A percentile compares a stretch with the other conserved stretches of the same genome.
phyloP scores from a whole-genome alignment of 2,888 invertebrate species.

The Cerastis rubricosa region DNA sequence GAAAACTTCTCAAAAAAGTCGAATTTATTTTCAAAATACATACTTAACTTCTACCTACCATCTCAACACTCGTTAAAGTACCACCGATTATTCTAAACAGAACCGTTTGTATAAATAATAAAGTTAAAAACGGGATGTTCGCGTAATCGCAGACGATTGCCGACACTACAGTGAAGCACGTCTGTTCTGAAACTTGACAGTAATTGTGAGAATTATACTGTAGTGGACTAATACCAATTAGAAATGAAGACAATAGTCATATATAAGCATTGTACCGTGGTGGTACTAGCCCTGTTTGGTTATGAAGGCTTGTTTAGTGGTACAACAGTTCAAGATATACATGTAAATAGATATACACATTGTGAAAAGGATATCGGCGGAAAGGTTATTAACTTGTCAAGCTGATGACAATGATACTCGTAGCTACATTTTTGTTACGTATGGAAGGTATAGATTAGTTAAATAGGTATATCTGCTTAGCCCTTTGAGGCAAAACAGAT shows the following conservation, averaged over 20 bases:
- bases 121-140: slow-evolving; percentile 21
- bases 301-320: slow-evolving; percentile 2
- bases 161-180: slow-evolving; percentile 51
- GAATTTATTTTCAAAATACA: slow-evolving; percentile 4
- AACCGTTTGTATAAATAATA: slow-evolving; percentile 4
- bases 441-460: neutral
- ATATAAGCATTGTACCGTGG: slow-evolving; percentile 50
- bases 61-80: slow-evolving; percentile 9
- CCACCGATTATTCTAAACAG: slow-evolving; percentile 4
- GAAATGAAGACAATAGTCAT: slow-evolving; percentile 60
- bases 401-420: neutral
- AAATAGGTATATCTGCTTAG: no score
- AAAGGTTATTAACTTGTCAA: neutral
- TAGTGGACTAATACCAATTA: slow-evolving; percentile 59
- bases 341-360: neutral
- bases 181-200: slow-evolving; percentile 60
- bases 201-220: slow-evolving; percentile 69
- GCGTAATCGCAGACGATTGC: slow-evolving; percentile 24
- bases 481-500: neutral
- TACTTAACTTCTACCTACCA: neutral
- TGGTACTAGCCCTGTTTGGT: slow-evolving; percentile 35
- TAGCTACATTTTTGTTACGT: no score
- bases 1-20: neutral
- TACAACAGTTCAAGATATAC: neutral
- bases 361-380: neutral